Base-by-base conservation (phyloP, 2,888 invertebrate genomes). In the Melanostoma mellinum region DNA sequence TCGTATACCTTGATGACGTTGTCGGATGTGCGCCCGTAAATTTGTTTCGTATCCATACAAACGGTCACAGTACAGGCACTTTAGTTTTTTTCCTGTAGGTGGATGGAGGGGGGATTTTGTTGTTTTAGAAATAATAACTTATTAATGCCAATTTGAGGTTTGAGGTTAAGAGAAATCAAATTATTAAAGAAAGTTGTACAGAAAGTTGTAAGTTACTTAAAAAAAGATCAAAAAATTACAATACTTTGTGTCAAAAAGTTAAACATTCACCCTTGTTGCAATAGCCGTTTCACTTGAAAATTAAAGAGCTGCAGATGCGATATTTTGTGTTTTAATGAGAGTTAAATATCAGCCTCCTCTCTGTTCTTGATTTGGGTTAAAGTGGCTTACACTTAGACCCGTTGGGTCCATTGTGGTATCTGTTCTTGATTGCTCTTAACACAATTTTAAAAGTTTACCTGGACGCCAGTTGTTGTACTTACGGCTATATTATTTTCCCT, bases 41-140 rank as follows among this genome's bases (percentile, higher is more conserved):
- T 97, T 97, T 89, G 97, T 97, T 93, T 97, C 97, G 91, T 97
- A 97, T 86, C 97, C 97, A 92, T 97, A 97, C 84, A 97, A 93
- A 89, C 97, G 94, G 92, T 97, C 97, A 93, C 97, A 97, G 92
- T 96, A 97, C 89, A 97, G 96, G 92, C 97, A 97, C 93, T 97
- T 97, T 89, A 97, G 93, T 92, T 97, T 97, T 92, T 97, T 97
- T 89, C 97, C 97, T 97, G 93, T 3, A 93, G 84, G 84, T 74
- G 84, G 84, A 84, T 84, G 74, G 78, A 84, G 69, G 84, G 84
- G 84, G 84, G 84, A 84, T 84, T 84, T 84, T 79, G 71, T 84
- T 84, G 82, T 79, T 84, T 84, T 84, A 84, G 84, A 84, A 84
- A 84, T 84, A 75, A 84, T 79, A 84, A 84, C 84, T 84, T 74